Conservation (phyloP, 1,140 invertebrate species). For the Tetraneura akinire region DNA sequence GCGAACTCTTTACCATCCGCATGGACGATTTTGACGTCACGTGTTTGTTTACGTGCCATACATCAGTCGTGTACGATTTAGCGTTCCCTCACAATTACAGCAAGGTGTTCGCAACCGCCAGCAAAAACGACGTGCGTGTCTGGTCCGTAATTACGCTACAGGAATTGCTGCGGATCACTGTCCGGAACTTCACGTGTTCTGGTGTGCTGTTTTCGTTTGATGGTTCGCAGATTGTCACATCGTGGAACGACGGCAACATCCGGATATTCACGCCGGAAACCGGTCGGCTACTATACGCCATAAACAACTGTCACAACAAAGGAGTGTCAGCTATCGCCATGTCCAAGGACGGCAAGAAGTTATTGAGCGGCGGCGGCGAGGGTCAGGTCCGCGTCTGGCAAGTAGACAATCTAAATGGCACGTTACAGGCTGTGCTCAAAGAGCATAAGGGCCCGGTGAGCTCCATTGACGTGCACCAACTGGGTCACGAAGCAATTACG, state of each 20-base stretch:
- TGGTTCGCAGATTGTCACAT: constrained; percentile 67
- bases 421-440: constrained; percentile 73
- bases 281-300: constrained; percentile 75
- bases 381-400: constrained; percentile 80
- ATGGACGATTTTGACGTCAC: constrained; percentile 66
- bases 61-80: constrained; percentile 75
- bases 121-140: constrained; percentile 79
- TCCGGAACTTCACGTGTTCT: constrained; percentile 84
- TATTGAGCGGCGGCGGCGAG: constrained; percentile 85
- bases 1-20: constrained; percentile 79
- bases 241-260: constrained; percentile 87
- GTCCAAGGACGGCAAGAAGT: constrained; percentile 69
- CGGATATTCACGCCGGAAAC: constrained; percentile 81
- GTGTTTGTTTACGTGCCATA: constrained; percentile 80
- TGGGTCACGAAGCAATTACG: constrained; percentile 79
- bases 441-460: constrained; percentile 87
- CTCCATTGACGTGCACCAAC: constrained; percentile 73
- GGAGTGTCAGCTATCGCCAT: constrained; percentile 78
- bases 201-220: constrained; percentile 74
- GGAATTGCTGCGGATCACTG: constrained; percentile 79
- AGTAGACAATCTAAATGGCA: constrained; percentile 67
- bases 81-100: constrained; percentile 79
- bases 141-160: constrained; percentile 76
- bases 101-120: constrained; percentile 82
- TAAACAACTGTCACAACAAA: constrained; percentile 84